Percentiles rank a stretch among this genome's conserved stretches.
Conservation (phyloP, 30 jellyfish, hydroid and myxozoan genomes). For the Chironex yamaguchii region DNA sequence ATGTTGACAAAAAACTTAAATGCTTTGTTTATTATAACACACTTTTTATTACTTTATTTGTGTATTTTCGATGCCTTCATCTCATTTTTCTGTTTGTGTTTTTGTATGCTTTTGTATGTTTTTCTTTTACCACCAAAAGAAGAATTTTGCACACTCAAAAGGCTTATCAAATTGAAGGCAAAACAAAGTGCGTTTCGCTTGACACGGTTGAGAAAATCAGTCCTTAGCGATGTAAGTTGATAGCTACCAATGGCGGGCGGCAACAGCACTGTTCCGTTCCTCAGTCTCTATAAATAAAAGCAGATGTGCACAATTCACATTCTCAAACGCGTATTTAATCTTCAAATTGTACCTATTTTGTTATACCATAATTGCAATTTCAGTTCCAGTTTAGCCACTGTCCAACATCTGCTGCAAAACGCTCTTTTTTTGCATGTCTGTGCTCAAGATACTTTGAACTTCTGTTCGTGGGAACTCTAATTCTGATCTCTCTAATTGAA, state of each 20-base stretch:
- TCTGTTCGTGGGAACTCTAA: conserved; percentile 21
- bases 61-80: conserved; percentile 39
- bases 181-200: conserved; percentile 22
- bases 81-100: conserved; percentile 1
- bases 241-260: conserved; percentile 39
- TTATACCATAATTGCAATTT: background rate
- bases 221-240: conserved; percentile 24
- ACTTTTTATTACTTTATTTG: background rate
- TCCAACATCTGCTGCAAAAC: no score
- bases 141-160: conserved; percentile 1
- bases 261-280: conserved; percentile 32
- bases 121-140: conserved; percentile 19
- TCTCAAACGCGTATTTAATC: conserved; percentile 5
- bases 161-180: conserved; percentile 6
- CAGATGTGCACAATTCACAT: conserved; percentile 7
- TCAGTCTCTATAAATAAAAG: conserved; percentile 7
- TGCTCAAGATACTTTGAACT: conserved; percentile 19
- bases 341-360: background rate
- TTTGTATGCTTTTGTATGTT: conserved; percentile 14
- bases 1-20: no score
- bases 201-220: conserved; percentile 31
- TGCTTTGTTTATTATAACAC: no score
- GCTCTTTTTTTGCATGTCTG: no score
- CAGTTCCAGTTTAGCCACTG: no score
- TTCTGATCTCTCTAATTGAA: background rate